Evolutionary conservation across 2,113 vertebrate species (phyloP).

Genomic region (Apistogramma diplotaenia): DNA sequence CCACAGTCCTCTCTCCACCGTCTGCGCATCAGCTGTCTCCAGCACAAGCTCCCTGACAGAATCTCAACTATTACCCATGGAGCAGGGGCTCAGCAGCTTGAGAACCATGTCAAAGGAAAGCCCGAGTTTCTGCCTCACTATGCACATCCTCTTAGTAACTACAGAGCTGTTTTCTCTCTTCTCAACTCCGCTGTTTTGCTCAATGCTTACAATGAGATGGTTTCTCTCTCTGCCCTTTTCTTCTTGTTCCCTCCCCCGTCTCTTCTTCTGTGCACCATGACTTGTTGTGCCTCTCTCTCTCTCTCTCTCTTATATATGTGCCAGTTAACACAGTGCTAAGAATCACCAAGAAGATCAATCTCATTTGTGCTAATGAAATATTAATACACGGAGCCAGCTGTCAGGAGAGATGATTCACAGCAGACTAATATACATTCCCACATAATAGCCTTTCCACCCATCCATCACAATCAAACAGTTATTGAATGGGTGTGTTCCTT

Average conservation of each 20-base stretch:
- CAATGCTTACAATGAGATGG: slow-evolving; percentile 53
- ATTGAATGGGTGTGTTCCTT: slow-evolving; percentile 12
- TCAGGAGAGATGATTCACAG: slow-evolving; percentile 54
- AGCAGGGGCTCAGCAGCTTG: slow-evolving; percentile 68
- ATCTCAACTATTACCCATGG: slow-evolving; percentile 81
- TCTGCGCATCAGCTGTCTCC: slow-evolving; percentile 4
- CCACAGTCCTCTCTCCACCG: slow-evolving; percentile 66
- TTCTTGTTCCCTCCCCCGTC: slow-evolving; percentile 36
- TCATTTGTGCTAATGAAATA: slow-evolving; percentile 72
- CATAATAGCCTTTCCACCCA: slow-evolving; percentile 9
- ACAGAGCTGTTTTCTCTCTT: slow-evolving; percentile 57
- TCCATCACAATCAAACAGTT: slow-evolving; percentile 1
- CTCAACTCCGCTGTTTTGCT: slow-evolving; percentile 50
- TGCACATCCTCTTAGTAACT: slow-evolving; percentile 74
- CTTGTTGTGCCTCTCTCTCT: slow-evolving; percentile 21
- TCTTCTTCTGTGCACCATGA: slow-evolving; percentile 16
- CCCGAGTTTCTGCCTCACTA: slow-evolving; percentile 72
- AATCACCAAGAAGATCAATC: slow-evolving; percentile 61
- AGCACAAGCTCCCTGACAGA: slow-evolving; percentile 70
- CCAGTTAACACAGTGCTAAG: slow-evolving; percentile 38
- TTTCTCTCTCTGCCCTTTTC: slow-evolving; percentile 40
- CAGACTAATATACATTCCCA: slow-evolving; percentile 39
- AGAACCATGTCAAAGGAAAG: slow-evolving; percentile 79
- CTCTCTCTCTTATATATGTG: neutral
- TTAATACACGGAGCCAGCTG: slow-evolving; percentile 50